Conservation (phyloP, 2,113 vertebrate genomes). For the Trematocara stigmaticum region DNA sequence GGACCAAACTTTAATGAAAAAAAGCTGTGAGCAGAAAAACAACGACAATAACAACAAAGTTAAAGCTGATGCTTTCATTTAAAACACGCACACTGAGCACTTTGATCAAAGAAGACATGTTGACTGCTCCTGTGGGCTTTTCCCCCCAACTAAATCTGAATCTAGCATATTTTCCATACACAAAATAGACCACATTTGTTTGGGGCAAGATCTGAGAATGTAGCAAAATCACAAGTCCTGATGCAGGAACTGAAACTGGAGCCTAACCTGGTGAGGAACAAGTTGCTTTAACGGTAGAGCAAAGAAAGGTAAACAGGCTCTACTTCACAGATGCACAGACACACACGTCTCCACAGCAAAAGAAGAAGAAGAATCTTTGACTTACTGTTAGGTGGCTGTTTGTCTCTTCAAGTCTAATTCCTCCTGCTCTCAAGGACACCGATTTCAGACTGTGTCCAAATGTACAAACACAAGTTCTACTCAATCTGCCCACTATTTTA, state of each 20-base stretch:
- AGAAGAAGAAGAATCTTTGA: neutral
- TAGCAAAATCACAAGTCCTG: neutral
- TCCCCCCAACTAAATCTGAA: neutral
- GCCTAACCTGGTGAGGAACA: neutral
- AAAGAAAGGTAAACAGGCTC: neutral
- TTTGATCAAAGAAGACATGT: neutral
- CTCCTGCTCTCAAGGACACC: conserved; percentile 39
- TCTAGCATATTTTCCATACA: neutral
- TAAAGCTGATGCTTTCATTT: neutral
- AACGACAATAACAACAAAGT: neutral
- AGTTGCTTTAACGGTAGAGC: neutral
- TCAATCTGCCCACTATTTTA: conserved; percentile 43
- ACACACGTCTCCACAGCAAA: neutral
- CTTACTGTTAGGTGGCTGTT: conserved; percentile 38
- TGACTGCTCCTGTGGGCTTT: neutral
- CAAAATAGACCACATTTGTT: neutral
- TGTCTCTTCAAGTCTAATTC: conserved; percentile 36
- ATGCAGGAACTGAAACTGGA: neutral
- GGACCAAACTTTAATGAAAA: neutral
- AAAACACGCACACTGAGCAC: neutral
- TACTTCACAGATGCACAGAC: neutral
- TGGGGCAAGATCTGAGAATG: neutral
- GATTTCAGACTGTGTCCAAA: conserved; percentile 51
- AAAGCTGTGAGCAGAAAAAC: neutral
- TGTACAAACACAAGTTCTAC: conserved; percentile 40